phyloP scores from a whole-genome alignment of 2,888 invertebrate species.

The Heliothis peltigera region DNA sequence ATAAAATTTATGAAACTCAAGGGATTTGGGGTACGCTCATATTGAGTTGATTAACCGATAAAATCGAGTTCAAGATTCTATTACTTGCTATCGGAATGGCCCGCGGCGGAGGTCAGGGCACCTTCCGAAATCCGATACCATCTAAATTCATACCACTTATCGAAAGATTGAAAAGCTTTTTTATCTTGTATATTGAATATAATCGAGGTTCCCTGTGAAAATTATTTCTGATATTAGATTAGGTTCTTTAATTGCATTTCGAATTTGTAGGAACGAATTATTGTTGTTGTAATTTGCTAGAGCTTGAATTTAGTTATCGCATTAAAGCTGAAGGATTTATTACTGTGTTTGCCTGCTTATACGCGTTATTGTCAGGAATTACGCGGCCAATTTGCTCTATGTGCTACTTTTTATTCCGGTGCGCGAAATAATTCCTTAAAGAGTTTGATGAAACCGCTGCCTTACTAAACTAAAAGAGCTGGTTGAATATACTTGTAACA shows the following conservation, averaged over 20 bases:
- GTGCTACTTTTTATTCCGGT: too few species aligned
- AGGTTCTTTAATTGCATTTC: slow-evolving; percentile 3
- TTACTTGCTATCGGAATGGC: slow-evolving; percentile 47
- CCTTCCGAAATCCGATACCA: slow-evolving; percentile 45
- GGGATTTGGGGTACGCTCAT: slow-evolving; percentile 28
- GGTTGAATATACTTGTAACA: too few species aligned
- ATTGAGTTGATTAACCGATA: slow-evolving; percentile 42
- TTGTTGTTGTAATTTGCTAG: slow-evolving; percentile 2
- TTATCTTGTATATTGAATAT: slow-evolving; percentile 25
- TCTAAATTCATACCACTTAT: slow-evolving; percentile 50
- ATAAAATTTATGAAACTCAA: not conserved
- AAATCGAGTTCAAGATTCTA: slow-evolving; percentile 57
- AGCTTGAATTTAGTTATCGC: not conserved
- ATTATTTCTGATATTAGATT: not conserved
- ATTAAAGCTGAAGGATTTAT: too few species aligned
- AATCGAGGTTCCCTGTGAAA: not conserved
- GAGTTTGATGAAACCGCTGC: too few species aligned
- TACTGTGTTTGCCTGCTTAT: too few species aligned
- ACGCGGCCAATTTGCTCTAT: too few species aligned
- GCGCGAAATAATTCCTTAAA: too few species aligned
- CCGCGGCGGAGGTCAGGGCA: slow-evolving; percentile 39
- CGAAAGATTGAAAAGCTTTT: slow-evolving; percentile 37
- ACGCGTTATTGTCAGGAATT: too few species aligned
- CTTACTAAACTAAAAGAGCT: too few species aligned
- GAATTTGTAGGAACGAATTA: too few species aligned